These are phyloP conservation scores for Montipora cactus DNA, from an alignment of 64 coral and sea anemone species.

Conservation along the genomic window DNA sequence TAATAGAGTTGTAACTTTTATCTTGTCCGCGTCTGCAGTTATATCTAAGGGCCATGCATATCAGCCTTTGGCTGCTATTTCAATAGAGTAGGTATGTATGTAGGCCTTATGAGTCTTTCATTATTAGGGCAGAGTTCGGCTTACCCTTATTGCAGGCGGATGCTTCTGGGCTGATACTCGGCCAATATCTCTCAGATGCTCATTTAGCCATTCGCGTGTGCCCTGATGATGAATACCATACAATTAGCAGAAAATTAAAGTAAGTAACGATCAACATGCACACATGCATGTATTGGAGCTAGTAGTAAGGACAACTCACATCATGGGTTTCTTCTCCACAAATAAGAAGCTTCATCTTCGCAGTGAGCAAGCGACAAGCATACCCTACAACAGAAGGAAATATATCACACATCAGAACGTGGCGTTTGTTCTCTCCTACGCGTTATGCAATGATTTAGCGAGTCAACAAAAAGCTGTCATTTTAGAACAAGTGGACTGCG, in stretches of 20 bases:
- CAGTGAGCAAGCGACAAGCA: constrained; percentile 85
- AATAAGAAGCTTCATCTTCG: constrained; percentile 90
- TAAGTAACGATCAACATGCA: background rate
- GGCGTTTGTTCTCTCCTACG: too few species aligned
- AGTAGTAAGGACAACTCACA: constrained; percentile 59
- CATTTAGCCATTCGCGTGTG: constrained; percentile 85
- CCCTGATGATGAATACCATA: constrained; percentile 8
- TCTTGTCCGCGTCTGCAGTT: too few species aligned
- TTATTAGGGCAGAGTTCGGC: background rate
- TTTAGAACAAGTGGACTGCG: background rate
- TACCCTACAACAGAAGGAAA: constrained; percentile 61
- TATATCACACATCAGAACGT: background rate
- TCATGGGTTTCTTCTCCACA: constrained; percentile 83
- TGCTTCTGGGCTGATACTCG: constrained; percentile 49
- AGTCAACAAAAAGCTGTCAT: too few species aligned
- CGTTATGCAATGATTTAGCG: too few species aligned
- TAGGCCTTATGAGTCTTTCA: background rate
- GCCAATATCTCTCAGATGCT: constrained; percentile 77
- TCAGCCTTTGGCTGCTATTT: too few species aligned
- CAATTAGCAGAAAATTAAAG: background rate
- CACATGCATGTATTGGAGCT: too few species aligned
- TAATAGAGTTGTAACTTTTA: too few species aligned
- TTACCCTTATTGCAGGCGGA: constrained; percentile 49
- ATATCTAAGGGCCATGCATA: too few species aligned
- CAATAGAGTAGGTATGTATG: too few species aligned